phyloP scores from a whole-genome alignment of 2,113 vertebrate species.

The Cryptomyrus ogoouensis region DNA sequence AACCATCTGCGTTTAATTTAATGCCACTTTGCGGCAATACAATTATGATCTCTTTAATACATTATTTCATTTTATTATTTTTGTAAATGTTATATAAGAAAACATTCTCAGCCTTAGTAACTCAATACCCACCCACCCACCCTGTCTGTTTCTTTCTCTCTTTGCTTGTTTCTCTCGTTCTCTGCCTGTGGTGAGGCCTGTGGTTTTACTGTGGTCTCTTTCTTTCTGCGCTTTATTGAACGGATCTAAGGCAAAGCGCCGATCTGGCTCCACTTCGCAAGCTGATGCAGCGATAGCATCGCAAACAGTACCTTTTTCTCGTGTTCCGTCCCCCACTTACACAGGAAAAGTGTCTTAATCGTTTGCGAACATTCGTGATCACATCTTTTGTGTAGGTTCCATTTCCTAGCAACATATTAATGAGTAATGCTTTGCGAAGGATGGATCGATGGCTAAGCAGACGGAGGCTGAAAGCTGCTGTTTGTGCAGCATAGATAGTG shows the following conservation, averaged over 20 bases:
- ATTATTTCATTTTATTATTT: neutral
- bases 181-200: constrained; percentile 17
- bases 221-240: constrained; percentile 1
- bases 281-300: neutral
- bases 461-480: neutral
- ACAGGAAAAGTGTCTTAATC: neutral
- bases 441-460: neutral
- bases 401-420: neutral
- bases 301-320: neutral
- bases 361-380: neutral
- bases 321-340: neutral
- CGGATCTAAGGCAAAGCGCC: neutral
- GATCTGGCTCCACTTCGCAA: neutral
- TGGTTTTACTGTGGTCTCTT: constrained; percentile 22
- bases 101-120: neutral
- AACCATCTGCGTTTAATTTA: neutral
- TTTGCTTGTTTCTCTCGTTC: neutral
- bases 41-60: neutral
- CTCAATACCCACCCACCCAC: neutral
- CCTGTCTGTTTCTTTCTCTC: neutral
- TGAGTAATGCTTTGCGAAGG: neutral
- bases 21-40: neutral
- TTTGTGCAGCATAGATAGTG: neutral
- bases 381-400: neutral
- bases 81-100: neutral